Evolutionary conservation across 2,888 invertebrate species (phyloP), one percentile per base, ranked within the genome.

Genomic region (Trachelus troglodyta): DNA sequence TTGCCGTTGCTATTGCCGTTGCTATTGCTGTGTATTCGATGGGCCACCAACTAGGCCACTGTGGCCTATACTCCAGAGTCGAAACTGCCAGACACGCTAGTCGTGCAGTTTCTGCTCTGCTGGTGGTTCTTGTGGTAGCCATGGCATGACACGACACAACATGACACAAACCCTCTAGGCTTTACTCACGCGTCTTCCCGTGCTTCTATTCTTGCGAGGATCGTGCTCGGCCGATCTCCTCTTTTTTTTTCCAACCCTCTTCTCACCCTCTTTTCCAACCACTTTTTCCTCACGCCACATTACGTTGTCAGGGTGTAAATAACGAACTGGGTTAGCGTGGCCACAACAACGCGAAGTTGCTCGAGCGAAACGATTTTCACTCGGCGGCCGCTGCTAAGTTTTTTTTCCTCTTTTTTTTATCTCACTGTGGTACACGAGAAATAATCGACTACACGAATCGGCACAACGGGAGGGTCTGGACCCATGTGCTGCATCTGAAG

Each of bases 151-250:
- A 56, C 56, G 56, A 56, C 56, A 9, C 23, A 56, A 56, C 56
- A 2, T 9, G 56, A 75, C 75, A 40, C 75, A 56, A 56, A 75
- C 75, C 71, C 71, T 71, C 71, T 23, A 31, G 71, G 71, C 71
- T 31, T 71, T 31, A 31, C 71, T 31, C 56, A 34, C 71, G 71
- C 71, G 71, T 31, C 71, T 71, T 34, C 33, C 71, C 69, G 30
- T 31, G 31, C 33, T 33, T 30, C 71, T 71, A 12, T 34, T 31
- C 71, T 12, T 71, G 15, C 33, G 6, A 23, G 15, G 71, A 71
- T 71, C 71, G 34, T 71, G 71, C 71, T 31, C 23, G 33, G 71
- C 33, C 71, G 71, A 15, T 56, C 56, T 56, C 56, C 23, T 6
- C 56, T 40, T 9, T 56, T 40, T 40, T 40, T 56, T 56, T 9